phyloP scores from a whole-genome alignment of 92 coral and sea anemone species.

The Montipora capitata region DNA sequence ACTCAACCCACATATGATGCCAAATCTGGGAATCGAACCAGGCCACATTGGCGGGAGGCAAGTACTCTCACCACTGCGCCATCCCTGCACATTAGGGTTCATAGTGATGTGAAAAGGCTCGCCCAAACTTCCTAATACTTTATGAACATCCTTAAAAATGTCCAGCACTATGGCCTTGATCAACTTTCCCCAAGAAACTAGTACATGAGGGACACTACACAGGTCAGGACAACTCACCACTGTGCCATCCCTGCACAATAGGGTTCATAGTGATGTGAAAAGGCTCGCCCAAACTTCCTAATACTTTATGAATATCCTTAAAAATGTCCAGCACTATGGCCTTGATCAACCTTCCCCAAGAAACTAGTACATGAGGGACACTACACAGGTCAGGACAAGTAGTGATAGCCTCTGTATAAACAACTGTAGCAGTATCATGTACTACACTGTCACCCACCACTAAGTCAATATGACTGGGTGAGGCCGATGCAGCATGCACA shows the following conservation, averaged over 20 bases:
- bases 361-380: background rate
- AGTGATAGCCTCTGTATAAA: background rate
- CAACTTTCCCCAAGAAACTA: slow-evolving; percentile 32
- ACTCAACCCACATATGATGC: too few species aligned
- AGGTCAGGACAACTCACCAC: too few species aligned
- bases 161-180: slow-evolving; percentile 34
- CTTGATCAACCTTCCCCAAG: slow-evolving; percentile 42
- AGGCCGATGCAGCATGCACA: background rate
- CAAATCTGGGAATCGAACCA: too few species aligned
- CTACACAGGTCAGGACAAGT: too few species aligned
- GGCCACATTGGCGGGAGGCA: too few species aligned
- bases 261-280: slow-evolving; percentile 42
- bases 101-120: slow-evolving; percentile 43
- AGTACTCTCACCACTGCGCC: too few species aligned
- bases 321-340: slow-evolving; percentile 27
- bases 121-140: slow-evolving; percentile 58
- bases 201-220: background rate
- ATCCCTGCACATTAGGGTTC: slow-evolving; percentile 22
- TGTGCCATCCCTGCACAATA: too few species aligned
- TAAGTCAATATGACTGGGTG: background rate
- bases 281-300: slow-evolving; percentile 62
- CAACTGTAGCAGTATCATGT: slow-evolving; percentile 7
- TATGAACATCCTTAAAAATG: slow-evolving; percentile 31
- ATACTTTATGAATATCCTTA: slow-evolving; percentile 35
- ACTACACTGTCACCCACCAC: background rate